These are phyloP conservation scores for Aplysina aerophoba DNA, from an alignment of 37 sponge, comb jelly and placozoan genomes.

Conservation along the genomic window DNA sequence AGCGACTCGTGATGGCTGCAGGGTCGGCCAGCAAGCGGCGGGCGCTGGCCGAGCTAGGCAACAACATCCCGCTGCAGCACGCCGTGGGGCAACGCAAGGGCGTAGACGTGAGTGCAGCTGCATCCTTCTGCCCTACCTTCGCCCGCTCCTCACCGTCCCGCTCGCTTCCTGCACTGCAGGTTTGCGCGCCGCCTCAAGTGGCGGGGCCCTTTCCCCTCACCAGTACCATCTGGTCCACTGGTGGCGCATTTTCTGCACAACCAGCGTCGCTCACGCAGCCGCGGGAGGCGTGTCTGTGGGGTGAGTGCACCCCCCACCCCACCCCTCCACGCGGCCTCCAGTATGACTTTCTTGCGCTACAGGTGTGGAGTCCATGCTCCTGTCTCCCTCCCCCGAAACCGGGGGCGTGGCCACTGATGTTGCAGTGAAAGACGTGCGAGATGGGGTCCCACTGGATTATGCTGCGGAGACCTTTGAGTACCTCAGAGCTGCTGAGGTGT, in stretches of 20 bases:
- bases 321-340: not conserved
- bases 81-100: not conserved
- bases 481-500: constrained; percentile 64
- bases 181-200: too few relatives aligned
- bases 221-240: not conserved
- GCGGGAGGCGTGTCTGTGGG: not conserved
- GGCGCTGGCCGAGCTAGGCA: not conserved
- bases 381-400: not conserved
- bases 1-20: not conserved
- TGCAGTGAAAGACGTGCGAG: not conserved
- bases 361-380: not conserved
- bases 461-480: constrained; percentile 59
- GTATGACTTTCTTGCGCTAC: not conserved
- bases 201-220: not conserved
- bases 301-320: not conserved
- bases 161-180: too few relatives aligned
- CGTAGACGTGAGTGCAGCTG: not conserved
- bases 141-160: too few relatives aligned
- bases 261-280: not conserved
- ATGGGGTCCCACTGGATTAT: constrained; percentile 25
- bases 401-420: not conserved
- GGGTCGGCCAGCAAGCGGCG: not conserved
- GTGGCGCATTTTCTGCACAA: too few relatives aligned
- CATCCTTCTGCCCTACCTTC: too few relatives aligned
- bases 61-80: not conserved